Percentiles rank a stretch among this genome's conserved stretches.
These are phyloP conservation scores for Scrobipalpa atriplicella DNA, from an alignment of 2,888 invertebrate genomes.

Conservation along the genomic window DNA sequence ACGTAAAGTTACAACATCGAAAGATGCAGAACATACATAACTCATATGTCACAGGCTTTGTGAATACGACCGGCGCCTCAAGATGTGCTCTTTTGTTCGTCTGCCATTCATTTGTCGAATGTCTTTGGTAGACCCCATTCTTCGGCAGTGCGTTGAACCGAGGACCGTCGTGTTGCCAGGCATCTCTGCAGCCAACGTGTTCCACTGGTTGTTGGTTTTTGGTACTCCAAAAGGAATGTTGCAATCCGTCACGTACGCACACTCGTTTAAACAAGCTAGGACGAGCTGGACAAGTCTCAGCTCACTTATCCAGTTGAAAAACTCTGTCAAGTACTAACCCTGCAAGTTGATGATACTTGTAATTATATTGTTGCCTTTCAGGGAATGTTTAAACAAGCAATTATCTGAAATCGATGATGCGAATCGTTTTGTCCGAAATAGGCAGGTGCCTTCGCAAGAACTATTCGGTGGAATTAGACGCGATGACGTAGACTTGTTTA, in stretches of 20 bases:
- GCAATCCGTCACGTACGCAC: constrained; percentile 35
- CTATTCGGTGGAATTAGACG: neutral
- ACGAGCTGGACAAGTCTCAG: constrained; percentile 21
- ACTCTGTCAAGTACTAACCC: constrained; percentile 12
- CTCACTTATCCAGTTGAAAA: constrained; percentile 15
- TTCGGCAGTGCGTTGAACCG: constrained; percentile 72
- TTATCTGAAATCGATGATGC: constrained; percentile 14
- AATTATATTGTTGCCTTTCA: constrained; percentile 3
- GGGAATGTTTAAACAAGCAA: constrained; percentile 18
- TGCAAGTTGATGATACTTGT: constrained; percentile 13
- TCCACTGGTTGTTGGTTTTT: constrained; percentile 68
- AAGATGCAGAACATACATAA: constrained; percentile 29
- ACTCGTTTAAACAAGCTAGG: constrained; percentile 24
- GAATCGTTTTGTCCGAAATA: constrained; percentile 14
- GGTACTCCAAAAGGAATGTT: constrained; percentile 52
- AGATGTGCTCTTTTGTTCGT: constrained; percentile 71
- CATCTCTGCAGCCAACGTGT: constrained; percentile 62
- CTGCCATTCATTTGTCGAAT: constrained; percentile 78
- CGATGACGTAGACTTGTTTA: constrained; percentile 36
- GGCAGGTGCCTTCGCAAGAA: constrained; percentile 14
- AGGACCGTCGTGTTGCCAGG: constrained; percentile 65
- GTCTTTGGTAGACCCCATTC: constrained; percentile 70
- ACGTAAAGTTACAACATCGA: constrained; percentile 22
- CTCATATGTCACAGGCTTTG: constrained; percentile 49
- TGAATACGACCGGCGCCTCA: constrained; percentile 55